Conservation (phyloP, 2,797 vertebrate species). For the Dermochelys coriacea region DNA sequence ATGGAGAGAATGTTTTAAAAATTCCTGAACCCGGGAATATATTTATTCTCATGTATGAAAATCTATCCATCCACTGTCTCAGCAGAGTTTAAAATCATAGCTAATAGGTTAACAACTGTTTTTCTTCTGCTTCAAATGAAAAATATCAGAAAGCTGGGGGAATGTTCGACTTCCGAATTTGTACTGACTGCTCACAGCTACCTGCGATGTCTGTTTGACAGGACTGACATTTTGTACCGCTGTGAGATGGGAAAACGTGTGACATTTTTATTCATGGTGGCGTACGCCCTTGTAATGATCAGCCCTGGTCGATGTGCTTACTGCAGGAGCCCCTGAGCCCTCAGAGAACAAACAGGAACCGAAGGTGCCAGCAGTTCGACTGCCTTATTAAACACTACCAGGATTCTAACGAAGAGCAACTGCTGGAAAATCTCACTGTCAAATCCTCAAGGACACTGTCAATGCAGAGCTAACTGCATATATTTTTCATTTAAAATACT, state of each 20-base stretch:
- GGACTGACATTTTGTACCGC: slow-evolving; percentile 88
- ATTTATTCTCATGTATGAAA: slow-evolving; percentile 77
- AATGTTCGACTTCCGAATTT: slow-evolving; percentile 89
- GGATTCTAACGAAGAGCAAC: slow-evolving; percentile 89
- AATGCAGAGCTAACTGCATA: slow-evolving; percentile 84
- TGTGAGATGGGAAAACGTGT: slow-evolving; percentile 86
- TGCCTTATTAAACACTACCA: slow-evolving; percentile 89
- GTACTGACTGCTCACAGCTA: slow-evolving; percentile 86
- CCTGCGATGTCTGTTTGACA: slow-evolving; percentile 88
- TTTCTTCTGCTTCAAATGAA: slow-evolving; percentile 88
- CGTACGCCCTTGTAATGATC: slow-evolving; percentile 90
- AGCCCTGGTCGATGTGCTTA: slow-evolving; percentile 88
- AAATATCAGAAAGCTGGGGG: slow-evolving; percentile 87
- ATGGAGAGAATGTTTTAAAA: slow-evolving; percentile 69
- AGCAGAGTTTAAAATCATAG: slow-evolving; percentile 86
- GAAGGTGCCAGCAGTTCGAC: slow-evolving; percentile 84
- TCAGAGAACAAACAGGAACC: slow-evolving; percentile 87
- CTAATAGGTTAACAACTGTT: slow-evolving; percentile 90
- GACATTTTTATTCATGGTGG: slow-evolving; percentile 90
- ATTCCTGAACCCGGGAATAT: slow-evolving; percentile 75
- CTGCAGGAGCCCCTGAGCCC: slow-evolving; percentile 86
- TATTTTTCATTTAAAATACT: slow-evolving; percentile 86
- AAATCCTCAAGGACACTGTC: slow-evolving; percentile 90
- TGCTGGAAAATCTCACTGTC: slow-evolving; percentile 90
- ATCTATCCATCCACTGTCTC: slow-evolving; percentile 79